Evolutionary conservation across 1,140 invertebrate genomes (phyloP), one percentile per base, ranked within the genome.

Genomic region (Carposina sasakii): DNA sequence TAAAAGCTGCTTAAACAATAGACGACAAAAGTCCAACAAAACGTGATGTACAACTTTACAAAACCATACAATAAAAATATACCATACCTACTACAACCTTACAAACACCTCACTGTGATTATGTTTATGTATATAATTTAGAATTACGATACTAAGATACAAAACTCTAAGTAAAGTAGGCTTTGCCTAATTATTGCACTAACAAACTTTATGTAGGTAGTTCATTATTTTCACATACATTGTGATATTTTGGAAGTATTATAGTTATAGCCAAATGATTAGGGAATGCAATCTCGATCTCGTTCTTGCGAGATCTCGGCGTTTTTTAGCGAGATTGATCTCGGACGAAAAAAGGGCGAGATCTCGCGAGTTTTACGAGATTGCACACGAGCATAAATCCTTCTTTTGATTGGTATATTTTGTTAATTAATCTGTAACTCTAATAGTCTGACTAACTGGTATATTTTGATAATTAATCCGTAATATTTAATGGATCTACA

Each of bases 131-230:
- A 65, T 58, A 71, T 67, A 72, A 74, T 74, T 76, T 72, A 74
- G 66, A 76, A 67, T 73, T 82, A 78, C 59, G 70, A 59, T 68
- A 63, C 74, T 79, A 81, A 67, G 54, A 71, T 78, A 76, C 70
- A 82, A 76, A 77, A 70, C 52, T 60, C 66, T 67, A 60, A 67
- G 66, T 75, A 75, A 71, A 61, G 59, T 68, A 79, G 79, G 79
- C 79, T 83, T 77, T 81, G 79, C 79, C 79, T 67, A 60, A 74
- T 81, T 83, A 83, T 83, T 83, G 79, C 79, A 83, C 79, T 77
- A 69, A 68, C 55, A 67, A 64, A 71, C 66, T 81, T 76, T n/a
- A n/a, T n/a, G n/a, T n/a, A 73, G 65, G 65, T 71, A 71, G 61
- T 67, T 62, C 53, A 68, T 64, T 71, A 63, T 64, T 63, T n/a